These are phyloP conservation scores for Labeo rohita DNA, from an alignment of 2,113 vertebrate genomes.

Conservation along the genomic window DNA sequence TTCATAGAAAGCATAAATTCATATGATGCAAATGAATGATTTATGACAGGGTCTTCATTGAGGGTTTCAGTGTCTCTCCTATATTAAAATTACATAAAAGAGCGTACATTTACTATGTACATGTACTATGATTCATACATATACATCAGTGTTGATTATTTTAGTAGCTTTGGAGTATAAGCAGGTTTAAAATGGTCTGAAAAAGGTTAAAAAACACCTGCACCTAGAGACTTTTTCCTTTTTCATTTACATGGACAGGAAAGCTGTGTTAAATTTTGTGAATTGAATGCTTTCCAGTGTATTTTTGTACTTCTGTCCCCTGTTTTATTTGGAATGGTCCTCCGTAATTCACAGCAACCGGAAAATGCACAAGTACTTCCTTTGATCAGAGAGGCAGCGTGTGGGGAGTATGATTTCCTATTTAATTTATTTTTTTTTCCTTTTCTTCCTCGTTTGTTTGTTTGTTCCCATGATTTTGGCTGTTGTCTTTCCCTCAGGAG, in stretches of 20 bases:
- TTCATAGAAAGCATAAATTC: background rate
- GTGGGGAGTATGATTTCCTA: slow-evolving; percentile 80
- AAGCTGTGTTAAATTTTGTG: background rate
- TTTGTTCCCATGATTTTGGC: slow-evolving; percentile 95
- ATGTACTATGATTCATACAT: background rate
- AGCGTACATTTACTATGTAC: too few species aligned
- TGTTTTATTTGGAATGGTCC: background rate
- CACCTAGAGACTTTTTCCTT: background rate
- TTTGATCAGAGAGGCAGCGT: slow-evolving; percentile 67
- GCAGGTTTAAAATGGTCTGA: background rate
- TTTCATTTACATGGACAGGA: background rate
- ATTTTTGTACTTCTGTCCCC: background rate
- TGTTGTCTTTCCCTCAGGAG: slow-evolving; percentile 98
- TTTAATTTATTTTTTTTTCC: slow-evolving; percentile 92
- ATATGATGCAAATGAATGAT: background rate
- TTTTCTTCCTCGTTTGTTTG: slow-evolving; percentile 90
- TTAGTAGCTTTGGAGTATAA: background rate
- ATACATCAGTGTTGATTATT: background rate
- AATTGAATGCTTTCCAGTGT: background rate
- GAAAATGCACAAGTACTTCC: slow-evolving; percentile 45
- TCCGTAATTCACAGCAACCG: background rate
- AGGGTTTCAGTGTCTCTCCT: background rate
- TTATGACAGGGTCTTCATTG: background rate
- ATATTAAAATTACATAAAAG: too few species aligned
- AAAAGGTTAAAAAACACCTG: background rate